These are phyloP conservation scores for Kryphioiulus occultus DNA, from an alignment of 2,888 invertebrate genomes.

Conservation along the genomic window DNA sequence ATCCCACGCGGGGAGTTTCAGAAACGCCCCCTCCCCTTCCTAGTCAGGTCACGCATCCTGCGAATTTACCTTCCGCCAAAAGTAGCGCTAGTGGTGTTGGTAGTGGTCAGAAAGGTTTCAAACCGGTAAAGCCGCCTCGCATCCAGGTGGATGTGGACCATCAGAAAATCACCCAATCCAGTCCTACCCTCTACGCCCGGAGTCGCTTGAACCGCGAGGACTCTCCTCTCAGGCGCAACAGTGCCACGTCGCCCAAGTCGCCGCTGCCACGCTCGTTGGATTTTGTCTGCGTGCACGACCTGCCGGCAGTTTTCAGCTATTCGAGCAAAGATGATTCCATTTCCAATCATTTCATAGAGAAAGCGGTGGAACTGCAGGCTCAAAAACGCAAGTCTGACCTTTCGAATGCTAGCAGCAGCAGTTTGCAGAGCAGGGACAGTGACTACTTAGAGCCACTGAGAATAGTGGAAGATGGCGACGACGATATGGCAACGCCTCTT, in stretches of 20 bases:
- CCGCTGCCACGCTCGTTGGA: conserved; percentile 50
- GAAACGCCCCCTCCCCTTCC: conserved; percentile 35
- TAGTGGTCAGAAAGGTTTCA: neutral
- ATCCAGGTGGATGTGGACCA: conserved; percentile 46
- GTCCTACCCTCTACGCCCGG: conserved; percentile 53
- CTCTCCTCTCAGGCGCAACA: neutral
- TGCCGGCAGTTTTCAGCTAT: conserved; percentile 60
- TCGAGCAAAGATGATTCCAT: conserved; percentile 62
- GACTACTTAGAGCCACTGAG: conserved; percentile 47
- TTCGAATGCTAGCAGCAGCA: conserved; percentile 32
- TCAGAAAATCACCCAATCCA: conserved; percentile 52
- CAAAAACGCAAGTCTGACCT: neutral
- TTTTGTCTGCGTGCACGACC: conserved; percentile 53
- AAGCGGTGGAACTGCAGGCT: conserved; percentile 55
- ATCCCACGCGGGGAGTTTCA: neutral
- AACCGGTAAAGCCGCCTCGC: conserved; percentile 40
- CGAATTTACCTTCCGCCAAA: neutral
- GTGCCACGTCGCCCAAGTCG: conserved; percentile 45
- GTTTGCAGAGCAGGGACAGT: conserved; percentile 28
- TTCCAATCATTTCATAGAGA: conserved; percentile 58
- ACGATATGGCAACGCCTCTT: neutral
- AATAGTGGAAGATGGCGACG: conserved; percentile 50
- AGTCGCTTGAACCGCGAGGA: conserved; percentile 50
- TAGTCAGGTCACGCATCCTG: conserved; percentile 37
- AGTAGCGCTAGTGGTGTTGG: neutral